A percentile compares a stretch with the other conserved stretches of the same genome.
phyloP scores from a whole-genome alignment of 2,797 vertebrate species.

The Microchirus variegatus region DNA sequence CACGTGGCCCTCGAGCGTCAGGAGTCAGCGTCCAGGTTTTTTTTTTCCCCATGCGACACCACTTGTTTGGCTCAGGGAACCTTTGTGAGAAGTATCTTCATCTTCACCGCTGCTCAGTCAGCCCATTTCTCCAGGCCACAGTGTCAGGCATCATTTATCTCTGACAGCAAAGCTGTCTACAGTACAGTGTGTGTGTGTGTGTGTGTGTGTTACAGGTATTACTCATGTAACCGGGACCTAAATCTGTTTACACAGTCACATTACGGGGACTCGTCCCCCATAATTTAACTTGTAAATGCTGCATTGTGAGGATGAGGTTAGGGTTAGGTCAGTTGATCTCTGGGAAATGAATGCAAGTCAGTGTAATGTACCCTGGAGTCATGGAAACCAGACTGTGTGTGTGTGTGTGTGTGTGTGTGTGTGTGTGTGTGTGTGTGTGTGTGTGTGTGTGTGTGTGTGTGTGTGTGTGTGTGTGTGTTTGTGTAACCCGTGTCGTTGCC shows the following conservation, averaged over 20 bases:
- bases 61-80: constrained; percentile 77
- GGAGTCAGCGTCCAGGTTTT: constrained; percentile 66
- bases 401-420: no score
- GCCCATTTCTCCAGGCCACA: constrained; percentile 71
- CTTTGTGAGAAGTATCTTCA: constrained; percentile 81
- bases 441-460: no score
- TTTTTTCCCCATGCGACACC: constrained; percentile 72
- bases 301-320: no score
- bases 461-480: background rate
- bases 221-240: no score
- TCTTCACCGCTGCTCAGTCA: constrained; percentile 71
- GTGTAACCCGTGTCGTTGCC: constrained; percentile 18
- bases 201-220: constrained; percentile 3
- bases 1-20: constrained; percentile 72
- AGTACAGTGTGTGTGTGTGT: constrained; percentile 37
- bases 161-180: constrained; percentile 66
- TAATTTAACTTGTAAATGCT: no score
- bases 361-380: no score
- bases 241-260: no score
- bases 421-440: constrained; percentile 5
- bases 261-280: no score
- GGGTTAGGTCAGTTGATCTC: no score
- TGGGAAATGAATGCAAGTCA: no score
- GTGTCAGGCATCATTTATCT: constrained; percentile 79
- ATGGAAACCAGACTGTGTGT: no score